Percentiles rank a stretch among this genome's conserved stretches.
Evolutionary conservation across 2,797 vertebrate genomes (phyloP).

Genomic region (Arnoldichthys spilopterus): DNA sequence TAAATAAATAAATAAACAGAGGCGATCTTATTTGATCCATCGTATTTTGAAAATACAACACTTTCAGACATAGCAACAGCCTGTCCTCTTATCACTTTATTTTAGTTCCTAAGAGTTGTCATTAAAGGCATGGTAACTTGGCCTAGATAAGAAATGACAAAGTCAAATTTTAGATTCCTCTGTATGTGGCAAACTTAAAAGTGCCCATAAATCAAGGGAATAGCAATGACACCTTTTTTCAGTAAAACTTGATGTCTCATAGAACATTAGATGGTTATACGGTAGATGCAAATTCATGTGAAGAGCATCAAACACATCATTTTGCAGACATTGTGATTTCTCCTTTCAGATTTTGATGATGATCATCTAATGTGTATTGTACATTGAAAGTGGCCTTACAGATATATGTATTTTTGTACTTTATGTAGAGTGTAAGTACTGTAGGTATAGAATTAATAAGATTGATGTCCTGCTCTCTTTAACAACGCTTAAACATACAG

Average conservation of each 20-base stretch:
- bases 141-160: background rate
- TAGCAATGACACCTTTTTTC: background rate
- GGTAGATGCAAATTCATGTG: too few relatives aligned
- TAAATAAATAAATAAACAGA: background rate
- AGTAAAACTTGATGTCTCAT: background rate
- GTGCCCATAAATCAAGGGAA: too few relatives aligned
- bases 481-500: too few relatives aligned
- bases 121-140: background rate
- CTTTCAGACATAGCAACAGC: background rate
- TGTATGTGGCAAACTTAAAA: background rate
- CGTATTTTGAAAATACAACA: background rate
- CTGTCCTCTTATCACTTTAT: background rate
- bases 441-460: too few relatives aligned
- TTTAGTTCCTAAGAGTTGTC: background rate
- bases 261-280: background rate
- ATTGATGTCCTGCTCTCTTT: too few relatives aligned
- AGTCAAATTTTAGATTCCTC: background rate
- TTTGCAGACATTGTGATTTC: too few relatives aligned
- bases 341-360: too few relatives aligned
- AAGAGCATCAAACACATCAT: too few relatives aligned
- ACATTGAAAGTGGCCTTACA: too few relatives aligned
- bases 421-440: too few relatives aligned
- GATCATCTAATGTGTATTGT: too few relatives aligned
- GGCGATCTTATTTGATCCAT: background rate
- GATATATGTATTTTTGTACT: too few relatives aligned